phyloP scores from a whole-genome alignment of 2,113 vertebrate genomes.

The Grallaria varia region DNA sequence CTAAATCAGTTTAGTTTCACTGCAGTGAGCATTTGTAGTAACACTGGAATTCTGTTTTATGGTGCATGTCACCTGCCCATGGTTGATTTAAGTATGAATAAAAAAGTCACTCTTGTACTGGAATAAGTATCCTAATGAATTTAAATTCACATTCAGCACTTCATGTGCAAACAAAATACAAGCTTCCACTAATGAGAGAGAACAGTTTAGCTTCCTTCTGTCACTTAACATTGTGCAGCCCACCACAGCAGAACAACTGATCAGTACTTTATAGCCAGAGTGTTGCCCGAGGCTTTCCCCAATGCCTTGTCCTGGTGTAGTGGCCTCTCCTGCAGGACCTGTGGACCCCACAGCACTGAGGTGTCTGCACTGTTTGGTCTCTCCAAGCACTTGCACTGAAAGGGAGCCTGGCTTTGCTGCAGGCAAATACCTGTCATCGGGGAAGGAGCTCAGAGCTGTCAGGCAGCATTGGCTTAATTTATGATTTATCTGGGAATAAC shows the following conservation, averaged over 20 bases:
- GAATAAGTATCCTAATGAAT: background rate
- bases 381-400: background rate
- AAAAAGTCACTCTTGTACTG: background rate
- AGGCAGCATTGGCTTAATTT: background rate
- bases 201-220: background rate
- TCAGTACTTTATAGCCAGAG: background rate
- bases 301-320: background rate
- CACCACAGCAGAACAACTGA: background rate
- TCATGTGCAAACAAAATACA: background rate
- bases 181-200: background rate
- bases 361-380: background rate
- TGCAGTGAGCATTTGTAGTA: background rate
- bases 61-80: background rate
- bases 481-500: conserved; percentile 11
- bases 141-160: background rate
- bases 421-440: background rate
- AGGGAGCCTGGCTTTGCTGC: background rate
- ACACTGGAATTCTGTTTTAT: background rate
- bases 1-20: background rate
- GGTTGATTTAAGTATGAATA: background rate
- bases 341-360: background rate
- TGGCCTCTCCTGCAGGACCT: background rate
- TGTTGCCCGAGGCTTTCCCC: background rate
- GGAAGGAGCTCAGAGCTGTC: background rate
- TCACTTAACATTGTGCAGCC: background rate